These are phyloP conservation scores for Paralichthys olivaceus DNA, from an alignment of 2,113 vertebrate genomes.

Conservation along the genomic window DNA sequence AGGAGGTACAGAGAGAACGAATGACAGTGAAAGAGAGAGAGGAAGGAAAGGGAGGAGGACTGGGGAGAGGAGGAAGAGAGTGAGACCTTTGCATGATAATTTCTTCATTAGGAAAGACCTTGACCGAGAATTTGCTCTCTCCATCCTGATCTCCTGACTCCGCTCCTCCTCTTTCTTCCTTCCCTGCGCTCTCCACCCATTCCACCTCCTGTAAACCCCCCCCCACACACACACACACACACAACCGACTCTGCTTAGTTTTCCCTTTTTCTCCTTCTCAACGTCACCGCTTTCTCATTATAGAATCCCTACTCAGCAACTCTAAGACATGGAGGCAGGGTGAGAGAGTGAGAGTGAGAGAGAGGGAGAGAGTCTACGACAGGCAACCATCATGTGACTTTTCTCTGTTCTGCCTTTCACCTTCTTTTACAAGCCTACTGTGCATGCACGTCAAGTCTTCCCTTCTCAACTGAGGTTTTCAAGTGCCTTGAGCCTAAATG, in stretches of 20 bases:
- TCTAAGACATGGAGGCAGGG: constrained; percentile 42
- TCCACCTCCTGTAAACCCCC: background rate
- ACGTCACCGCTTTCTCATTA: constrained; percentile 77
- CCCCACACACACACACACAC: background rate
- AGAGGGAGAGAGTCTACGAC: constrained; percentile 39
- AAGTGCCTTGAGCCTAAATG: constrained; percentile 47
- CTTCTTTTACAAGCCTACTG: constrained; percentile 40
- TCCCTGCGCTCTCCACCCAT: constrained; percentile 9
- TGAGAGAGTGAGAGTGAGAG: constrained; percentile 11
- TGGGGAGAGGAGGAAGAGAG: constrained; percentile 11
- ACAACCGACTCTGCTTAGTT: constrained; percentile 66
- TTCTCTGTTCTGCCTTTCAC: constrained; percentile 49
- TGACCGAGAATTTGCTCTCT: constrained; percentile 68
- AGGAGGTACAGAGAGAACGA: constrained; percentile 30
- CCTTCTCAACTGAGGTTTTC: constrained; percentile 35
- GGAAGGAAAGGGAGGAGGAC: constrained; percentile 17
- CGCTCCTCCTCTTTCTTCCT: constrained; percentile 43
- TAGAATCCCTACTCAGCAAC: constrained; percentile 77
- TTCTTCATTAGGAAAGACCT: constrained; percentile 80
- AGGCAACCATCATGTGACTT: constrained; percentile 50
- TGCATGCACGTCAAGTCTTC: constrained; percentile 32
- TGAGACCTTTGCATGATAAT: constrained; percentile 75
- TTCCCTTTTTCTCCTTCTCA: constrained; percentile 67
- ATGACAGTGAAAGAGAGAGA: constrained; percentile 43
- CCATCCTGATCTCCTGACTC: constrained; percentile 70